Evolutionary conservation across 1,140 invertebrate species (phyloP).

Genomic region (Aricia agestis): DNA sequence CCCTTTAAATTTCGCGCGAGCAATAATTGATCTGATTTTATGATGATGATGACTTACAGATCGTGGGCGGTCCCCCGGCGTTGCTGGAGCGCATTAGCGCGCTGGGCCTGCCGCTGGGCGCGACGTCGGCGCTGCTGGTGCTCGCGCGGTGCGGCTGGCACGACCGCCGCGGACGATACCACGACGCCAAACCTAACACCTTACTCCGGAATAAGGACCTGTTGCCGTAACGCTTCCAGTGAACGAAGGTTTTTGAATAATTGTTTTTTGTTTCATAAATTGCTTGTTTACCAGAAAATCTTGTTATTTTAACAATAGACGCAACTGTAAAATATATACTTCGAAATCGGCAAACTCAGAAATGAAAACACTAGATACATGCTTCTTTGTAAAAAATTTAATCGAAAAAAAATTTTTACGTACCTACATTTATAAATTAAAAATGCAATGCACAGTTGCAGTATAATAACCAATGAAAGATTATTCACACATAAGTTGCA

Average conservation of each 20-base stretch:
- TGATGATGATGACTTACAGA: constrained; percentile 32
- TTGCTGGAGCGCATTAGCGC: constrained; percentile 62
- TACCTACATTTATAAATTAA: constrained; percentile 47
- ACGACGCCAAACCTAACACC: constrained; percentile 52
- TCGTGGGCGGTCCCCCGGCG: constrained; percentile 50
- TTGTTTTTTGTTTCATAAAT: too few species aligned
- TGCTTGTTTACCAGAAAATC: too few species aligned
- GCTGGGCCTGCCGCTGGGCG: constrained; percentile 56
- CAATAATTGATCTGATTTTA: too few species aligned
- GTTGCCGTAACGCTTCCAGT: constrained; percentile 41
- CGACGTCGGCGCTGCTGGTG: constrained; percentile 46
- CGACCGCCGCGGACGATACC: constrained; percentile 47
- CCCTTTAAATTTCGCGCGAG: too few species aligned
- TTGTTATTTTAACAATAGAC: too few species aligned
- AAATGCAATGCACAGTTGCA: constrained; percentile 39
- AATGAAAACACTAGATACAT: constrained; percentile 18
- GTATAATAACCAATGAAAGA: constrained; percentile 19
- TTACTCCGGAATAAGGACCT: constrained; percentile 20
- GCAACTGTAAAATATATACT: too few species aligned
- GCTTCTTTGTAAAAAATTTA: constrained; percentile 13
- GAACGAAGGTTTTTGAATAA: constrained; percentile 22
- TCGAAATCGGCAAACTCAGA: background rate
- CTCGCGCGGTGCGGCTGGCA: constrained; percentile 50
- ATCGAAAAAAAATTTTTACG: background rate
- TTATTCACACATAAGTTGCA: constrained; percentile 20